These are phyloP conservation scores for Lemur catta DNA, from an alignment of 2,797 vertebrate species.

Conservation along the genomic window DNA sequence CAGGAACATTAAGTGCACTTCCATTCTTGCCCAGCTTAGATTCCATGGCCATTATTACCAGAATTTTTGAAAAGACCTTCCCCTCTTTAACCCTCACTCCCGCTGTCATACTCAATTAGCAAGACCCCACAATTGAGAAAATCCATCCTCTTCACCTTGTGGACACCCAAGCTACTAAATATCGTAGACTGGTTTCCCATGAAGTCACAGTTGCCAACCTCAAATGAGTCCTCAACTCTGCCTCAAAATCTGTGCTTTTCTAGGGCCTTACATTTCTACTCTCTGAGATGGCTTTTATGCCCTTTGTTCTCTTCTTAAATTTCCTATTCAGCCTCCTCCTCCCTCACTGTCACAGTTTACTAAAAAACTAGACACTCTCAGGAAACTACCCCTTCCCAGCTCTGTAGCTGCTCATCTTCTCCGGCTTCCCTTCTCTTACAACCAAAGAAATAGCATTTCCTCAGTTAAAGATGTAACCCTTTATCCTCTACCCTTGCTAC, in stretches of 20 bases:
- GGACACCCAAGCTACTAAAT: background rate
- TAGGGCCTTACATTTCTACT: background rate
- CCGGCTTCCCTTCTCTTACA: background rate
- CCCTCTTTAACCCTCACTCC: background rate
- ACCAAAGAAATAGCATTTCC: background rate
- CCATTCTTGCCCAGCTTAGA: background rate
- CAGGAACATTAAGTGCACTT: background rate
- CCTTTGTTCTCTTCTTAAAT: background rate
- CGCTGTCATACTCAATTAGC: background rate
- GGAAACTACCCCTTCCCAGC: too few relatives aligned
- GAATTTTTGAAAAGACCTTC: slow-evolving; percentile 7
- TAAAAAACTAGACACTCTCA: background rate
- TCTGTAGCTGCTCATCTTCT: background rate
- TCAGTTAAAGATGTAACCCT: background rate
- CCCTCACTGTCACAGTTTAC: background rate
- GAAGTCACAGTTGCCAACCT: background rate
- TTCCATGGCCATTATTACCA: background rate
- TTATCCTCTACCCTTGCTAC: background rate
- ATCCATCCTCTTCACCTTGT: background rate
- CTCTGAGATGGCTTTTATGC: background rate
- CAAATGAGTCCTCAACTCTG: background rate
- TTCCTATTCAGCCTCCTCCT: background rate
- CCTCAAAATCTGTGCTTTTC: background rate
- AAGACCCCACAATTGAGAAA: background rate
- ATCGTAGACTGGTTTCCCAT: background rate